Base-by-base conservation (phyloP, 2,888 invertebrate species). In the Serripes groenlandicus region DNA sequence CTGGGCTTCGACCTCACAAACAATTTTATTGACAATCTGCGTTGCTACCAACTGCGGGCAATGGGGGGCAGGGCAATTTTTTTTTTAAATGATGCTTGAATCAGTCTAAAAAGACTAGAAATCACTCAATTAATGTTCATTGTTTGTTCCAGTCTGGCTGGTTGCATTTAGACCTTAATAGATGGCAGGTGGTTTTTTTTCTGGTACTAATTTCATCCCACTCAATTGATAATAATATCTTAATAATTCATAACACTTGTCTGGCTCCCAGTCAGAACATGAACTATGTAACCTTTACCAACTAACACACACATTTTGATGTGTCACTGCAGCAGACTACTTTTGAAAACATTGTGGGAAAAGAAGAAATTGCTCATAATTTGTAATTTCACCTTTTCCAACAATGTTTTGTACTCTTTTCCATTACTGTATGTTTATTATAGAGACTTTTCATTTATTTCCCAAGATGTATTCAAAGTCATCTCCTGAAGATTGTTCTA, bases 191-290 rank as follows among this genome's bases (percentile, higher is more conserved):
- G 66, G 3, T 42, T 56, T 18, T 5, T 66, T 66, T 37, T 23
- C 35, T 37, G n/a, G 66, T 66, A 66, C 35, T 66, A 66, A 66
- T 32, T 18, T 42, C 42, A 34, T 35, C 23, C 26, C 26, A 5
- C 35, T 35, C 42, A 66, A 37, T 66, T 66, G 66, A 66, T 66
- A 42, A 66, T 66, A 35, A 66, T 66, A 37, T 35, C 23, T 66
- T 21, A 66, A 66, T 66, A 66, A 66, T 66, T 66, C 42, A 66
- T 66, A 37, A 23, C n/a, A 2, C 18, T 66, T 66, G 37, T 30
- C 64, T 15, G 28, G 64, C 34, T 62, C 32, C 7, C 15, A 15
- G 15, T 42, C 42, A 11, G 7, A n/a, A n/a, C n/a, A n/a, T 42
- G 15, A 42, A 15, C 9, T 7, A 42, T 42, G 7, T 11, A 42